phyloP scores from a whole-genome alignment of 2,797 vertebrate species.

The Pangasius djambal region DNA sequence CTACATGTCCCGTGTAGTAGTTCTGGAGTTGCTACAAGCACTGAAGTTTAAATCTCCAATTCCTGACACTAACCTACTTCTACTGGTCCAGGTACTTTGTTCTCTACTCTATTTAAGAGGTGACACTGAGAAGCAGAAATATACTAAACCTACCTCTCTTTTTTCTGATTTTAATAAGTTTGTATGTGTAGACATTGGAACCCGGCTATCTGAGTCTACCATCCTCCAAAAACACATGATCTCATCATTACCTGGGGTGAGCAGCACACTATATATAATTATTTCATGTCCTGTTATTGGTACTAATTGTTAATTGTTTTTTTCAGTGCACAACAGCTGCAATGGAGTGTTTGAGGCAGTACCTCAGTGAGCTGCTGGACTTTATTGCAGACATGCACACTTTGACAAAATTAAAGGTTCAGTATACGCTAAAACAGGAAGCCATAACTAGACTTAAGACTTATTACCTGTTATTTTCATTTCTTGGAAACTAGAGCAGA shows the following conservation, averaged over 20 bases:
- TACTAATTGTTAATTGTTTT: conserved; percentile 46
- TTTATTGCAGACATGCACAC: conserved; percentile 99
- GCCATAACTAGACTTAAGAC: not conserved
- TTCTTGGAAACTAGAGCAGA: not conserved
- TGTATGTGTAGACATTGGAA: conserved; percentile 96
- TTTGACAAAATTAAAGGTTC: conserved; percentile 94
- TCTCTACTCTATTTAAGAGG: not conserved
- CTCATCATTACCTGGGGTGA: conserved; percentile 90
- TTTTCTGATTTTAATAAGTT: conserved; percentile 80
- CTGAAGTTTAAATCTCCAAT: conserved; percentile 96
- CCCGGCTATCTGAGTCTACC: conserved; percentile 93
- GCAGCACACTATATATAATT: conserved; percentile 69
- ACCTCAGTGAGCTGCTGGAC: conserved; percentile 93
- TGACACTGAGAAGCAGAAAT: not conserved
- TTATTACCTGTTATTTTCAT: not conserved
- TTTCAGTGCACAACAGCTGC: conserved; percentile 93
- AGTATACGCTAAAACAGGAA: conserved; percentile 1
- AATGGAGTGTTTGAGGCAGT: conserved; percentile 97
- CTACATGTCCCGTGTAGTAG: conserved; percentile 96
- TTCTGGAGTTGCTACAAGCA: conserved; percentile 95
- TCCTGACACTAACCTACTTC: conserved; percentile 94
- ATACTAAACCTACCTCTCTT: not conserved
- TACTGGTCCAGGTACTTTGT: conserved; percentile 90
- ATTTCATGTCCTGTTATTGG: not conserved
- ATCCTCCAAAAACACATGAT: conserved; percentile 99